Evolutionary conservation across 2,113 vertebrate species (phyloP).

Genomic region (Gopherus flavomarginatus): DNA sequence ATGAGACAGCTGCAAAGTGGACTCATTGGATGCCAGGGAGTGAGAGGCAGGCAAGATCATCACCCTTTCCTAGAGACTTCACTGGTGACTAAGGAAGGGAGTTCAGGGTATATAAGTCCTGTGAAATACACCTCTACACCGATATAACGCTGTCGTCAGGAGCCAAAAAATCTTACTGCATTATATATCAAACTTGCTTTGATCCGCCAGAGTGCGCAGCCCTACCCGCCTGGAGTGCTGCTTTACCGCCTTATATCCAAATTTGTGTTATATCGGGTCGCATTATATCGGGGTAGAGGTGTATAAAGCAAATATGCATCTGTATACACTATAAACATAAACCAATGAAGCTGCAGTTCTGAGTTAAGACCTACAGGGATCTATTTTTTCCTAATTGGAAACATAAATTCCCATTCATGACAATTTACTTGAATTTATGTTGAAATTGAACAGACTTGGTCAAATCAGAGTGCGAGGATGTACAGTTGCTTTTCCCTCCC

Average conservation of each 20-base stretch:
- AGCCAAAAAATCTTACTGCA: too few species aligned
- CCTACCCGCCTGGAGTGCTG: too few species aligned
- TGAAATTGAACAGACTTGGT: background rate
- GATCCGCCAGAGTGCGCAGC: too few species aligned
- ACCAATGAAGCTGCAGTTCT: background rate
- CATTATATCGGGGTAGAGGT: too few species aligned
- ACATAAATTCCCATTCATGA: background rate
- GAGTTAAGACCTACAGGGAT: background rate
- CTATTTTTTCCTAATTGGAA: background rate
- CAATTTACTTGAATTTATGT: background rate
- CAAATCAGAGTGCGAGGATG: background rate
- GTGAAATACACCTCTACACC: background rate
- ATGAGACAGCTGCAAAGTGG: background rate
- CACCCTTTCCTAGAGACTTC: background rate
- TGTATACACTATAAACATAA: background rate
- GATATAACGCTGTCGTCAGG: too few species aligned
- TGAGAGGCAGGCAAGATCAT: background rate
- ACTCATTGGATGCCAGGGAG: background rate
- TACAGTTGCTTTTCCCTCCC: accelerated
- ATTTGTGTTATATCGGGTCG: too few species aligned
- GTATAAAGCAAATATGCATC: background rate
- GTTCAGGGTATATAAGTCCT: background rate
- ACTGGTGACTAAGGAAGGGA: background rate
- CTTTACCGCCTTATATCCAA: too few species aligned
- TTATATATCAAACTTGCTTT: too few species aligned